phyloP scores from a whole-genome alignment of 1,140 invertebrate genomes.

The Drosophila rufa region DNA sequence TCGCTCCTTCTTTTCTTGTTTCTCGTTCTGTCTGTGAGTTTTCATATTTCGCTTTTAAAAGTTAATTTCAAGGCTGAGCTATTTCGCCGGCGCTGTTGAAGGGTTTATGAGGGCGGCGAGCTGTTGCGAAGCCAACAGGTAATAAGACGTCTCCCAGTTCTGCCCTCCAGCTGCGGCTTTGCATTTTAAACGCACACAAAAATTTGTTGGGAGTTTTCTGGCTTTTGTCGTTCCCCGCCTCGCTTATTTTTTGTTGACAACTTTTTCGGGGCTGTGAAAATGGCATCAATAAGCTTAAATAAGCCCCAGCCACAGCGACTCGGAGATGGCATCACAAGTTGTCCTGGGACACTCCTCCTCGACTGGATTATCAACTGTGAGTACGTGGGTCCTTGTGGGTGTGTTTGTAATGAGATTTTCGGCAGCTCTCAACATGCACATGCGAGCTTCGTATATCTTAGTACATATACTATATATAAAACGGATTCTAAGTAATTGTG shows the following conservation, averaged over 20 bases:
- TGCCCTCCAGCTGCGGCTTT: slow-evolving; percentile 45
- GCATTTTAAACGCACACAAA: slow-evolving; percentile 67
- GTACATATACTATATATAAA: neutral
- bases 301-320: slow-evolving; percentile 49
- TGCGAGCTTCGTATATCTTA: slow-evolving; percentile 8
- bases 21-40: slow-evolving; percentile 7
- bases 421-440: slow-evolving; percentile 32
- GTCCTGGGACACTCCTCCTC: slow-evolving; percentile 49
- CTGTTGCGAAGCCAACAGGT: slow-evolving; percentile 53
- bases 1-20: slow-evolving; percentile 14
- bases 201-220: slow-evolving; percentile 48
- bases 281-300: slow-evolving; percentile 76
- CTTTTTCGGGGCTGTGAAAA: slow-evolving; percentile 52
- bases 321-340: slow-evolving; percentile 53
- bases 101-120: slow-evolving; percentile 63
- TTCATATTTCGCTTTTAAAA: slow-evolving; percentile 70
- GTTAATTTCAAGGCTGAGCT: slow-evolving; percentile 84
- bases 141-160: slow-evolving; percentile 9
- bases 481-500: slow-evolving; percentile 42
- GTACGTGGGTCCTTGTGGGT: slow-evolving; percentile 19
- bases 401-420: slow-evolving; percentile 52
- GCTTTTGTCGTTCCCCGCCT: slow-evolving; percentile 15
- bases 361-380: slow-evolving; percentile 39
- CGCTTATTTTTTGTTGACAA: slow-evolving; percentile 9
- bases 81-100: slow-evolving; percentile 61